Evolutionary conservation across 2,797 vertebrate genomes (phyloP).

Genomic region (Hydrocynus forskahlii): DNA sequence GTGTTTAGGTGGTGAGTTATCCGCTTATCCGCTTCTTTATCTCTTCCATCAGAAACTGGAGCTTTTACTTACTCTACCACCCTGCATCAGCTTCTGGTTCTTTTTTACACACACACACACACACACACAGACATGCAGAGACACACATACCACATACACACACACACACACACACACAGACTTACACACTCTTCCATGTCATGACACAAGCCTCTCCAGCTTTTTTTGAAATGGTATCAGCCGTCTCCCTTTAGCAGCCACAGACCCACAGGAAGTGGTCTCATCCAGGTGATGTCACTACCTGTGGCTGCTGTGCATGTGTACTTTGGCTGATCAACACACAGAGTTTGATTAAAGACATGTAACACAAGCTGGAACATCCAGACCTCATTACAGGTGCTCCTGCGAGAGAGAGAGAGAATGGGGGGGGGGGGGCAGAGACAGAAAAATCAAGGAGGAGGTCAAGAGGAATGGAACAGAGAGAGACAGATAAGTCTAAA

Average conservation of each 20-base stretch:
- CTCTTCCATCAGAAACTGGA: neutral
- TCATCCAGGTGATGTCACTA: conserved; percentile 47
- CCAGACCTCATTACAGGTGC: conserved; percentile 10
- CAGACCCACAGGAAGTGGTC: conserved; percentile 25
- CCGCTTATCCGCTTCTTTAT: neutral
- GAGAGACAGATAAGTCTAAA: no score
- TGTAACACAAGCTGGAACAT: neutral
- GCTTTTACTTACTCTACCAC: neutral
- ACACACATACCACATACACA: no score
- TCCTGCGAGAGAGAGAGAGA: neutral
- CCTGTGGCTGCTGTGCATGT: conserved; percentile 24
- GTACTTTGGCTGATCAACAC: conserved; percentile 22
- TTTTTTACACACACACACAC: neutral
- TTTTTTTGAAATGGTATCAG: neutral
- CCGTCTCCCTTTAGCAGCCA: neutral
- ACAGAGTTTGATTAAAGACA: conserved; percentile 30
- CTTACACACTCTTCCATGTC: neutral
- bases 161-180: conserved; percentile 1
- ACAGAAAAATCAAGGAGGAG: no score
- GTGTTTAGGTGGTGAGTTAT: no score
- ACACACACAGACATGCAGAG: no score
- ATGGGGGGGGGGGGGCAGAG: no score
- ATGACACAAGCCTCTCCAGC: neutral
- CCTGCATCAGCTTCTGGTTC: neutral
- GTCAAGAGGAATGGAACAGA: no score